Conservation (phyloP, 2,113 vertebrate genomes). For the Platichthys flesus region DNA sequence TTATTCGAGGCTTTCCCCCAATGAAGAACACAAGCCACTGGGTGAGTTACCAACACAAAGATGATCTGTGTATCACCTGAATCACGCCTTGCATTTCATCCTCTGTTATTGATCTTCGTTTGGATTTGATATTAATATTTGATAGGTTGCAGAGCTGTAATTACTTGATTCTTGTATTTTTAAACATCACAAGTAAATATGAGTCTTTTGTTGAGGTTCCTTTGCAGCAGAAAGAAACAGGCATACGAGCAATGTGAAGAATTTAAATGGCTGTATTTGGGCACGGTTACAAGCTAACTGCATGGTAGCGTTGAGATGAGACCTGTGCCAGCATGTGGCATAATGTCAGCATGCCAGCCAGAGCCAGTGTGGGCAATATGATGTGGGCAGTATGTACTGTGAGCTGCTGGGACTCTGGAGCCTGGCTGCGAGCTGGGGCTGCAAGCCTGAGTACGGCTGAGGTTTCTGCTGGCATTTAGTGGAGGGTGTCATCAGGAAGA, state of each 20-base stretch:
- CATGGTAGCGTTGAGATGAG: constrained; percentile 85
- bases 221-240: constrained; percentile 81
- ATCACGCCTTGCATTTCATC: neutral
- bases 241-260: constrained; percentile 88
- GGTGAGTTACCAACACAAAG: constrained; percentile 83
- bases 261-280: constrained; percentile 92
- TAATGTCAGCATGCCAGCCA: constrained; percentile 87
- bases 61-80: constrained; percentile 2
- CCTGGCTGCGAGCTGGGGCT: constrained; percentile 54
- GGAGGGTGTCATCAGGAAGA: constrained; percentile 51
- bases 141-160: neutral
- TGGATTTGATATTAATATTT: constrained; percentile 5
- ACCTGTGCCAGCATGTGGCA: constrained; percentile 80
- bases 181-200: constrained; percentile 16
- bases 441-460: constrained; percentile 38
- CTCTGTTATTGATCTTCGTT: constrained; percentile 1
- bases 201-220: constrained; percentile 79
- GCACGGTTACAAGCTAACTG: constrained; percentile 86
- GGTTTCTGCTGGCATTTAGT: constrained; percentile 40
- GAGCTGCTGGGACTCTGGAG: constrained; percentile 59
- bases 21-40: constrained; percentile 97
- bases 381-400: constrained; percentile 74
- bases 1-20: constrained; percentile 96
- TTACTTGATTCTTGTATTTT: neutral
- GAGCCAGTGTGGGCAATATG: constrained; percentile 73